A percentile compares a stretch with the other conserved stretches of the same genome.
These are phyloP conservation scores for Acipenser transmontanus DNA, from an alignment of 2,797 vertebrate genomes.

Conservation along the genomic window DNA sequence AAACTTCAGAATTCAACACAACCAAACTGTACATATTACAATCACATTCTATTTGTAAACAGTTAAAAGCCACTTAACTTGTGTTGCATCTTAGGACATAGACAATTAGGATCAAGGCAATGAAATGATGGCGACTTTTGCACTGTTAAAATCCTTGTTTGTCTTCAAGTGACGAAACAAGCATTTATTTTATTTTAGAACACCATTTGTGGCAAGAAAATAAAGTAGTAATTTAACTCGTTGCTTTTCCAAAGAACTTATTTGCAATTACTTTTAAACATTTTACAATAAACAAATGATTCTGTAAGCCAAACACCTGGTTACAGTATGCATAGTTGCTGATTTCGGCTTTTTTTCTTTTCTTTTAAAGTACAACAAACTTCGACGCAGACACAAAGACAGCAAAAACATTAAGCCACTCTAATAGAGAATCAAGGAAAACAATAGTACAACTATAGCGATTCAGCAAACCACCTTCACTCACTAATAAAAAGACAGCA, in stretches of 20 bases:
- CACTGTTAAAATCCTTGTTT: constrained; percentile 70
- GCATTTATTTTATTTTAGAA: constrained; percentile 48
- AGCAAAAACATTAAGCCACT: constrained; percentile 66
- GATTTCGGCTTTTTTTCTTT: constrained; percentile 59
- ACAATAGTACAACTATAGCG: constrained; percentile 51
- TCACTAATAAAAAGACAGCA: constrained; percentile 81
- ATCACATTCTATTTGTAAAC: constrained; percentile 99
- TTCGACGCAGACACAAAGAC: constrained; percentile 65
- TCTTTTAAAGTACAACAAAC: constrained; percentile 74
- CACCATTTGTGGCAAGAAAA: constrained; percentile 83
- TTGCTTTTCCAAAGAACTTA: constrained; percentile 63
- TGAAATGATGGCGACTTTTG: constrained; percentile 97
- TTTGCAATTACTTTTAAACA: constrained; percentile 64
- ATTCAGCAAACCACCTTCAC: constrained; percentile 68
- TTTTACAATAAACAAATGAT: constrained; percentile 69
- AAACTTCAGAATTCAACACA: constrained; percentile 87
- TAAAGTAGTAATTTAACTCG: constrained; percentile 52
- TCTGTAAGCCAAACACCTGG: constrained; percentile 79
- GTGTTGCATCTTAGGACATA: constrained; percentile 95
- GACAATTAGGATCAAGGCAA: constrained; percentile 97
- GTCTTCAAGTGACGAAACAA: constrained; percentile 31
- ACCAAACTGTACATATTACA: constrained; percentile 92
- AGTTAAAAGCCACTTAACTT: constrained; percentile 99
- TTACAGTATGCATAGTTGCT: constrained; percentile 99
- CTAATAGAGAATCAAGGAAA: constrained; percentile 56